A percentile compares a stretch with the other conserved stretches of the same genome.
Conservation (phyloP, 2,113 vertebrate species). For the Aspidoscelis tigris region DNA sequence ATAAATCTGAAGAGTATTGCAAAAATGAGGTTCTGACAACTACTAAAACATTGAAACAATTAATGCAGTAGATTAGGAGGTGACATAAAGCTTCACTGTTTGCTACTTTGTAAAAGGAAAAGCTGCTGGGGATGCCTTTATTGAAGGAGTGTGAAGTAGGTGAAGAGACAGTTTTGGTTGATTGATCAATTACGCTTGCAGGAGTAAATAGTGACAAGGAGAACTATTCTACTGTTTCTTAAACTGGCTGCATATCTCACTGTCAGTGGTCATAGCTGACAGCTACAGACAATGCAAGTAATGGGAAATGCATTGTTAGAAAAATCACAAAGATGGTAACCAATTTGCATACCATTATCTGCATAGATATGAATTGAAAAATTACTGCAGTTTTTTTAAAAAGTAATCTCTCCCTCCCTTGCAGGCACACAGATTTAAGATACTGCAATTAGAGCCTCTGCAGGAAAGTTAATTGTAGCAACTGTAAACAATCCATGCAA, state of each 20-base stretch:
- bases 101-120: fast-evolving
- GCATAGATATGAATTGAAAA: neutral
- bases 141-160: neutral
- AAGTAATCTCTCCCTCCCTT: too few species aligned
- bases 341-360: too few species aligned
- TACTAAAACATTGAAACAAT: constrained; percentile 28
- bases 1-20: constrained; percentile 28
- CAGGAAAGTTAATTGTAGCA: too few species aligned
- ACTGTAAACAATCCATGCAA: too few species aligned
- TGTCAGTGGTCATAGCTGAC: too few species aligned
- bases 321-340: too few species aligned
- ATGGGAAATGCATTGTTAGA: too few species aligned
- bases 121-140: neutral
- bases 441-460: too few species aligned
- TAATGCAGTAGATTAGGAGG: constrained; percentile 11
- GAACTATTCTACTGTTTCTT: neutral
- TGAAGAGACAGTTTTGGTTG: neutral
- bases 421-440: too few species aligned
- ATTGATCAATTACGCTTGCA: neutral
- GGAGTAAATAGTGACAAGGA: neutral
- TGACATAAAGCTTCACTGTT: neutral
- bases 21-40: constrained; percentile 20
- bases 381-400: too few species aligned
- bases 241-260: too few species aligned
- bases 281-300: too few species aligned